A percentile compares a stretch with the other conserved stretches of the same genome.
These are phyloP conservation scores for Tridacna gigas DNA, from an alignment of 2,888 invertebrate species.

Conservation along the genomic window DNA sequence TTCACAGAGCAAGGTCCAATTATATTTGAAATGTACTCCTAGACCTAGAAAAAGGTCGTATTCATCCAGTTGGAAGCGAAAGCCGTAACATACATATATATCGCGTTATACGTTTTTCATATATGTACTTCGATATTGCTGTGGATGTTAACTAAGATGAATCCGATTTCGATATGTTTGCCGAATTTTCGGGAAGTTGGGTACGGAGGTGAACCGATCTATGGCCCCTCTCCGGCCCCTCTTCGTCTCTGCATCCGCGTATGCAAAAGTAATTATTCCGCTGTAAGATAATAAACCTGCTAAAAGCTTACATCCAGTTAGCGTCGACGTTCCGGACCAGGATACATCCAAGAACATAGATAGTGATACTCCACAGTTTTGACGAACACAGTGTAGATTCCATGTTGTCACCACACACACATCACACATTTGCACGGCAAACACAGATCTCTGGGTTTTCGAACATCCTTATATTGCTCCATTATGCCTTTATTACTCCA, in stretches of 20 bases:
- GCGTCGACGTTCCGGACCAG: slow-evolving; percentile 34
- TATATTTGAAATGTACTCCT: too few relatives aligned
- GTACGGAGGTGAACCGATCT: neutral
- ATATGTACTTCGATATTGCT: too few relatives aligned
- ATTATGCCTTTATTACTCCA: neutral
- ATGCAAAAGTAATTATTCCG: neutral
- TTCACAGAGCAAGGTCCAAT: too few relatives aligned
- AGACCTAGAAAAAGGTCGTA: too few relatives aligned
- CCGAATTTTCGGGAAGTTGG: too few relatives aligned
- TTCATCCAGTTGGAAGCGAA: too few relatives aligned
- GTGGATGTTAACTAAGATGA: too few relatives aligned
- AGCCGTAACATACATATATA: too few relatives aligned
- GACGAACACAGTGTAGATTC: slow-evolving; percentile 7
- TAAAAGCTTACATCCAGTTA: slow-evolving; percentile 57
- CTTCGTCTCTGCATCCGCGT: neutral
- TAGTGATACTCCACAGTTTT: slow-evolving; percentile 43
- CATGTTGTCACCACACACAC: neutral
- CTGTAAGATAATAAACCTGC: neutral
- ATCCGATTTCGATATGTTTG: too few relatives aligned
- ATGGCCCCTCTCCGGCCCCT: neutral
- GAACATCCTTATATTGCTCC: neutral
- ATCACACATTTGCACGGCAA: neutral
- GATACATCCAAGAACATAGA: slow-evolving; percentile 49
- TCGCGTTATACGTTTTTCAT: too few relatives aligned
- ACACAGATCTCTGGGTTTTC: neutral